Conservation (phyloP, 2,797 vertebrate species). For the Eremophila alpestris region DNA sequence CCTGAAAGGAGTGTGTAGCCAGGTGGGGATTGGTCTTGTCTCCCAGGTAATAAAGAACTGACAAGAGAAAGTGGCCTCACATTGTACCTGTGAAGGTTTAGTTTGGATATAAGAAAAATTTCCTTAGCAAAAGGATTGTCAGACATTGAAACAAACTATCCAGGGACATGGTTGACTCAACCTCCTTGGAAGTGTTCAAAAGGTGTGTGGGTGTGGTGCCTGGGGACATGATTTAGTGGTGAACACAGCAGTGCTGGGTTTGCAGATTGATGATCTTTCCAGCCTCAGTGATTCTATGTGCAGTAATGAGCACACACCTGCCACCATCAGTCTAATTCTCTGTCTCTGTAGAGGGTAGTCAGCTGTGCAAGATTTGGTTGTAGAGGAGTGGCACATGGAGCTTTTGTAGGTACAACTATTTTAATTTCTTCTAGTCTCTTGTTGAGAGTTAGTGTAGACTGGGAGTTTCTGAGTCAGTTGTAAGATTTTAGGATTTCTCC, state of each 20-base stretch:
- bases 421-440: not conserved
- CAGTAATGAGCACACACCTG: not conserved
- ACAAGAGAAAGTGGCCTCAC: not conserved
- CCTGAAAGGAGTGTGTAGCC: not conserved
- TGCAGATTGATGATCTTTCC: not conserved
- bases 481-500: not conserved
- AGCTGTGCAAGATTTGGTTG: not conserved
- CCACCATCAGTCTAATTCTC: not conserved
- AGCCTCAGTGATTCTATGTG: not conserved
- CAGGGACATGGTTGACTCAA: not conserved
- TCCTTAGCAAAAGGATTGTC: not conserved
- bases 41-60: not conserved
- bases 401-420: not conserved
- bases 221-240: not conserved
- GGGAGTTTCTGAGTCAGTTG: not conserved
- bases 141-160: not conserved
- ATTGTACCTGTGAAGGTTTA: not conserved
- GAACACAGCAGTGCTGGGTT: not conserved
- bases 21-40: not conserved
- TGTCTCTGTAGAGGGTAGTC: not conserved
- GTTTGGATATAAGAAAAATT: not conserved
- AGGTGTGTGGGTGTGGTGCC: rapidly evolving
- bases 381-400: not conserved
- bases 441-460: not conserved
- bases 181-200: not conserved